phyloP scores from a whole-genome alignment of 2,797 vertebrate species.

The Miichthys miiuy region DNA sequence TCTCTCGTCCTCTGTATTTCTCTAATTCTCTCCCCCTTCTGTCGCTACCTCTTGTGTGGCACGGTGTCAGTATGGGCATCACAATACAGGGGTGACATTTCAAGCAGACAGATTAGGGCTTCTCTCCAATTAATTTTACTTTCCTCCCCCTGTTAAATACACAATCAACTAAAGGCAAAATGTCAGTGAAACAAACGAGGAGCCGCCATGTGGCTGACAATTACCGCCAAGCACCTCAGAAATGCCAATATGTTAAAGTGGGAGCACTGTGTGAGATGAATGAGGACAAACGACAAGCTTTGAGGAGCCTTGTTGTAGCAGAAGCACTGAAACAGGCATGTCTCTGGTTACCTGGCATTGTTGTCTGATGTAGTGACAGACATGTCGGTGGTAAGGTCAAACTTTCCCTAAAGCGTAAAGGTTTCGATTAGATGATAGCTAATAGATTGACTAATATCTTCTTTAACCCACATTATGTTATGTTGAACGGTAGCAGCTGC shows the following conservation, averaged over 20 bases:
- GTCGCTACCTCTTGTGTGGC: slow-evolving; percentile 44
- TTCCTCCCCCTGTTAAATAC: slow-evolving; percentile 85
- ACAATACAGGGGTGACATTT: slow-evolving; percentile 87
- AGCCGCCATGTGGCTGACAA: slow-evolving; percentile 81
- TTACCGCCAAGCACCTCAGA: slow-evolving; percentile 84
- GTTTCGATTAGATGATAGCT: slow-evolving; percentile 9
- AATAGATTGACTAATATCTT: background rate
- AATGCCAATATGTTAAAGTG: slow-evolving; percentile 87
- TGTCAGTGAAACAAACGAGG: slow-evolving; percentile 87
- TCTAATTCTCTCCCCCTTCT: slow-evolving; percentile 13
- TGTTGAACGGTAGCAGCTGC: no score
- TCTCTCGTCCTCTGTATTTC: slow-evolving; percentile 18
- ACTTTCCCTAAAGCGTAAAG: slow-evolving; percentile 20
- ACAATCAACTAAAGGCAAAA: slow-evolving; percentile 89
- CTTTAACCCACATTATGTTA: background rate
- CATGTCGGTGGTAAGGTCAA: slow-evolving; percentile 45
- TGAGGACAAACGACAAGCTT: slow-evolving; percentile 67
- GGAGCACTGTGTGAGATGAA: slow-evolving; percentile 75
- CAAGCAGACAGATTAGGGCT: slow-evolving; percentile 86
- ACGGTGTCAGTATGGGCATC: slow-evolving; percentile 71
- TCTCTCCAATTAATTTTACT: slow-evolving; percentile 88
- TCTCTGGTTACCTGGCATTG: slow-evolving; percentile 19
- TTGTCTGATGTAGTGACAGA: slow-evolving; percentile 36
- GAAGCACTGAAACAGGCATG: slow-evolving; percentile 25
- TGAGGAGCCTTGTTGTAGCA: slow-evolving; percentile 49